Conservation (phyloP, 1,140 invertebrate species). For the Zaprionus gabonicus region DNA sequence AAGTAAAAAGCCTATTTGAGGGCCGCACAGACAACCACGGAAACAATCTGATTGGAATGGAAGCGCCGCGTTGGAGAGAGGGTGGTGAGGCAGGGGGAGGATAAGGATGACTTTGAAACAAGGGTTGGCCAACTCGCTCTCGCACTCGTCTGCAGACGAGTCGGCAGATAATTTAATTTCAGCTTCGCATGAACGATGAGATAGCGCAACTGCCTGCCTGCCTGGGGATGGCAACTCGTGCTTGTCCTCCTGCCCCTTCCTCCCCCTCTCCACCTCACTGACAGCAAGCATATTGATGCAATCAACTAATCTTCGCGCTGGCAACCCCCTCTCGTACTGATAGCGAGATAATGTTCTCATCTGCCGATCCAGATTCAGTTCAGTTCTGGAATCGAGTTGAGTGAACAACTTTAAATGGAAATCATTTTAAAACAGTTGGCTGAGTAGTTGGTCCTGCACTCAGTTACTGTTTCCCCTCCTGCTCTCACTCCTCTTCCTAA, state of each 20-base stretch:
- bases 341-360: constrained; percentile 47
- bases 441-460: constrained; percentile 45
- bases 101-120: constrained; percentile 64
- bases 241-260: constrained; percentile 9
- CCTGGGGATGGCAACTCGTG: constrained; percentile 5
- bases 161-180: constrained; percentile 84
- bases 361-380: constrained; percentile 30
- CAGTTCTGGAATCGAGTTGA: constrained; percentile 60
- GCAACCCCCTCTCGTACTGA: constrained; percentile 26
- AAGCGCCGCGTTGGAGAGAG: constrained; percentile 19
- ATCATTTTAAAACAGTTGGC: constrained; percentile 52
- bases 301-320: constrained; percentile 84
- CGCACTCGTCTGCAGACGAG: constrained; percentile 52
- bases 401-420: constrained; percentile 32
- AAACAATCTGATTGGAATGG: constrained; percentile 84
- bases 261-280: constrained; percentile 12
- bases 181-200: constrained; percentile 80
- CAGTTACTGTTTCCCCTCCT: background rate
- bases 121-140: constrained; percentile 71
- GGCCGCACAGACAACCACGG: constrained; percentile 65
- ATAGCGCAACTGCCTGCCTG: constrained; percentile 51
- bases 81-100: constrained; percentile 11
- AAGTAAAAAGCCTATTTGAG: constrained; percentile 82
- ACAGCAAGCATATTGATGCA: constrained; percentile 83
- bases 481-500: background rate